phyloP scores from a whole-genome alignment of 2,888 invertebrate species.

The Cyrtodaria siliqua region DNA sequence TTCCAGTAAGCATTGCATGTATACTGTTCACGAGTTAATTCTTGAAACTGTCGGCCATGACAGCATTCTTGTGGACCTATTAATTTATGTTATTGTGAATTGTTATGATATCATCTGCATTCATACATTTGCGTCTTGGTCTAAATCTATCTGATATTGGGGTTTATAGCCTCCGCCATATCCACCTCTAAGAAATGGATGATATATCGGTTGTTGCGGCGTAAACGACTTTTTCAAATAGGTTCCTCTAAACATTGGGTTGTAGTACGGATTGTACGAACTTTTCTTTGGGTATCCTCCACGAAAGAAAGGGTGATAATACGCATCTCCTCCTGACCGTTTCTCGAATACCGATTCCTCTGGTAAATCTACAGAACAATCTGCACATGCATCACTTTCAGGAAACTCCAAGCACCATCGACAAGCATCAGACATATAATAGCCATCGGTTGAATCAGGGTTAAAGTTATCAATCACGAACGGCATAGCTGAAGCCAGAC shows the following conservation, averaged over 20 bases:
- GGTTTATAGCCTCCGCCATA: not conserved
- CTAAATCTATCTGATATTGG: not conserved
- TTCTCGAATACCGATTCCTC: not conserved
- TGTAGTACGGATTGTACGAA: constrained; percentile 9
- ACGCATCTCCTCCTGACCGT: not conserved
- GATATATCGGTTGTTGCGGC: constrained; percentile 18
- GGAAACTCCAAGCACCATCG: not conserved
- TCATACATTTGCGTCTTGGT: not conserved
- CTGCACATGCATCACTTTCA: not conserved
- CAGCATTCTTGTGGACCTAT: no score
- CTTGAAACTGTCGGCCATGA: no score
- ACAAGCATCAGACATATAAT: not conserved
- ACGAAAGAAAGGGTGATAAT: constrained; percentile 23
- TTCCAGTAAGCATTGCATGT: no score
- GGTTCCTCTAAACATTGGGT: constrained; percentile 13
- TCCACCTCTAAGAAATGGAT: constrained; percentile 23
- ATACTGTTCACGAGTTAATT: no score
- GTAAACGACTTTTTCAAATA: constrained; percentile 12
- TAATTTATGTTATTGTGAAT: no score
- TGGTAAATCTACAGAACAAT: not conserved
- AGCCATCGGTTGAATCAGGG: no score
- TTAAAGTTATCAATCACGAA: no score
- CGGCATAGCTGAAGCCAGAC: no score
- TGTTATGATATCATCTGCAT: no score
- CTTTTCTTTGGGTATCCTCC: constrained; percentile 36